Conservation (phyloP, 2,113 vertebrate genomes). For the Myrmecophaga tridactyla region DNA sequence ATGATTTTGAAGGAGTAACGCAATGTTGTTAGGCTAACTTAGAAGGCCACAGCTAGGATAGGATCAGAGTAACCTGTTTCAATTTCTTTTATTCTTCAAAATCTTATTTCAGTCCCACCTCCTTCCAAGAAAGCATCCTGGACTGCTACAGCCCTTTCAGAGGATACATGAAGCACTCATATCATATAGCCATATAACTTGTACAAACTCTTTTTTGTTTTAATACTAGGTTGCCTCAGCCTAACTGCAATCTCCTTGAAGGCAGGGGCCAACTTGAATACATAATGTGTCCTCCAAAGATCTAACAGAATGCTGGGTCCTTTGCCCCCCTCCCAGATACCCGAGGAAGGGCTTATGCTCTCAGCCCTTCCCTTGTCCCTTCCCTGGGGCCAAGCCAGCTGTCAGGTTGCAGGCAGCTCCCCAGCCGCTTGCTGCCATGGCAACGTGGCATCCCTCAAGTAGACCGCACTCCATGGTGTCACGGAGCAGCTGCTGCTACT, state of each 20-base stretch:
- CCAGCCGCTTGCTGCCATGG: slow-evolving; percentile 53
- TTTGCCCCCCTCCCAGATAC: neutral
- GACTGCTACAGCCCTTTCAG: neutral
- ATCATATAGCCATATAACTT: neutral
- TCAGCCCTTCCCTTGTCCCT: neutral
- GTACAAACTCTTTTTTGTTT: neutral
- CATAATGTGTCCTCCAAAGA: neutral
- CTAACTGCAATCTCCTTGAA: slow-evolving; percentile 49
- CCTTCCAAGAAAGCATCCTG: neutral
- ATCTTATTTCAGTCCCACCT: neutral
- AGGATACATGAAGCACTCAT: neutral
- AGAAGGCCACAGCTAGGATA: neutral
- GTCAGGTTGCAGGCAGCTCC: neutral
- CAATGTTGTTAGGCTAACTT: neutral
- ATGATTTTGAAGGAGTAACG: neutral
- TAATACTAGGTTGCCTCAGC: neutral
- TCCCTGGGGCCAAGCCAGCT: neutral
- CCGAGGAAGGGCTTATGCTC: neutral
- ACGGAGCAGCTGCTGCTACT: slow-evolving; percentile 57
- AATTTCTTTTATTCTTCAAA: neutral
- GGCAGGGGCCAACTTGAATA: slow-evolving; percentile 1
- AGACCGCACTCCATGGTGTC: slow-evolving; percentile 34
- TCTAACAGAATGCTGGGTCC: neutral
- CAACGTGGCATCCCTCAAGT: slow-evolving; percentile 53
- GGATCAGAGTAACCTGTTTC: neutral